Base-by-base conservation (phyloP, 2,888 invertebrate genomes). In the Papilio demoleus region DNA sequence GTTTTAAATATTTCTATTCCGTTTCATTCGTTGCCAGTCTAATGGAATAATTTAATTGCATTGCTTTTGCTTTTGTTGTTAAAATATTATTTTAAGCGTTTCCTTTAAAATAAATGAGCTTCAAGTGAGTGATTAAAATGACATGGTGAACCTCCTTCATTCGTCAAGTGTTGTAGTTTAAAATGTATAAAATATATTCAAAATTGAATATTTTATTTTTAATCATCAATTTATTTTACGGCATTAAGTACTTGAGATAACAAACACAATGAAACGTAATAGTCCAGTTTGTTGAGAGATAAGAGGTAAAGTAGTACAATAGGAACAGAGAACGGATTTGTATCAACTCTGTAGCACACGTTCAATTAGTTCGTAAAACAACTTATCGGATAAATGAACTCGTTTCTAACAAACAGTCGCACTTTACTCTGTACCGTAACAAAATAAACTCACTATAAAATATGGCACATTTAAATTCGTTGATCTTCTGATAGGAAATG, bases 281-380 rank as follows among this genome's bases (percentile, higher is more conserved):
- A 56, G 53, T 31, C 27, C n/a, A 27, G 27, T 53, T 56, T 31
- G 14, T 31, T n/a, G 53, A 17, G 31, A 31, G 53, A 56, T 56
- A 56, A 56, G 9, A 31, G 31, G 31, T 56, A 53, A 53, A 53
- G 53, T 53, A 11, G 8, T 31, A 31, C 31, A 56, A 42, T 64
- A 70, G 64, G 42, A 67, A 66, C 64, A 59, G 59, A 56, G 50
- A 63, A 67, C 45, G 65, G 67, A 65, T 68, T 70, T 68, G 62
- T 70, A 62, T 68, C 65, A 60, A 42, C 68, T 53, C 64, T 65
- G 77, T 79, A 81, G 79, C 79, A 82, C 77, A 77, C 79, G 79
- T 75, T 82, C 81, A 83, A 87, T 85, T 86, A 84, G 81, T 79
- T 77, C 72, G 76, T 83, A 84, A 85, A 79, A 86, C 83, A 83